phyloP scores from a whole-genome alignment of 2,113 vertebrate species.

The Toxotes chatareus region DNA sequence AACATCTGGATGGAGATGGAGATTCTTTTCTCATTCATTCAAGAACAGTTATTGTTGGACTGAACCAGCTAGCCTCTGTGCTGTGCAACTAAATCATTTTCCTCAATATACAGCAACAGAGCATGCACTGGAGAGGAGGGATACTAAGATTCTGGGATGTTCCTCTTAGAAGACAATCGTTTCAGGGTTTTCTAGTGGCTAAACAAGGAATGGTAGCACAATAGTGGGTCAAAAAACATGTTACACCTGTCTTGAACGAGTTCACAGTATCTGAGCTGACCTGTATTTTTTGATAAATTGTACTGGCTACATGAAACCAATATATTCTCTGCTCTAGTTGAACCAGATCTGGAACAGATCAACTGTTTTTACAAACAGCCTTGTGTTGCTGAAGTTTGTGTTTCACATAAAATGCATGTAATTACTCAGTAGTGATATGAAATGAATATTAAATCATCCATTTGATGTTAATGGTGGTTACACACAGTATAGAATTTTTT shows the following conservation, averaged over 20 bases:
- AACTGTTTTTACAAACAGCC: not conserved
- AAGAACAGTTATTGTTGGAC: too few relatives aligned
- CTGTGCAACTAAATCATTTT: not conserved
- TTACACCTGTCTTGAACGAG: not conserved
- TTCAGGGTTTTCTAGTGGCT: not conserved
- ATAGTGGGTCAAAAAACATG: not conserved
- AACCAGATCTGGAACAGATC: not conserved
- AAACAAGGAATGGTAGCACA: not conserved
- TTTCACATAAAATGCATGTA: not conserved
- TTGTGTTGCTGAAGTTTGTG: not conserved
- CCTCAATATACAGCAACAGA: not conserved
- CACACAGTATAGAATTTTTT: not conserved
- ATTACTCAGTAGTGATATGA: not conserved
- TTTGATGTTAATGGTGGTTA: not conserved
- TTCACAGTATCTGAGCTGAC: not conserved
- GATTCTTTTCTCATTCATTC: too few relatives aligned
- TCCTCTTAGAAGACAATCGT: not conserved
- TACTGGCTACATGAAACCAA: not conserved
- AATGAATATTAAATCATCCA: not conserved
- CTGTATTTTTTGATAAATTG: not conserved
- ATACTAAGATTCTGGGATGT: not conserved
- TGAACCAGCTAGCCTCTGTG: not conserved
- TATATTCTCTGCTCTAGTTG: not conserved
- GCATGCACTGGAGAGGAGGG: not conserved
- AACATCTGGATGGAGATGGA: too few relatives aligned